A percentile compares a stretch with the other conserved stretches of the same genome.
Conservation (phyloP, 2,888 invertebrate genomes). For the Meliscaeva auricollis region DNA sequence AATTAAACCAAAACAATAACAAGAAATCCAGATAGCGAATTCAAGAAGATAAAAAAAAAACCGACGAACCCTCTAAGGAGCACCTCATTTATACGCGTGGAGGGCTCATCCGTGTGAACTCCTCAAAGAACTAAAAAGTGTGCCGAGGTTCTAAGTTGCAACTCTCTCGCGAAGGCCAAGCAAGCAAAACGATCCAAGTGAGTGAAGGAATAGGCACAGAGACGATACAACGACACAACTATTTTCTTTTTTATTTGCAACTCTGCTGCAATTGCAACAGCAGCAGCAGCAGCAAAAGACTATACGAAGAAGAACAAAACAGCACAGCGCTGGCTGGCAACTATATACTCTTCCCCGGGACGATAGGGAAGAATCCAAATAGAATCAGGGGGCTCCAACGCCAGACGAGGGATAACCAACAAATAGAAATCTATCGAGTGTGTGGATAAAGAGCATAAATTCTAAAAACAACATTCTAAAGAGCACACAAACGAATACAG, state of each 20-base stretch:
- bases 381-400: neutral
- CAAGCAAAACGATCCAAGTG: constrained; percentile 67
- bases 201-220: constrained; percentile 66
- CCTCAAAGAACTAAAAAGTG: constrained; percentile 76
- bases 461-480: constrained; percentile 71
- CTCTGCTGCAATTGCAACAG: constrained; percentile 27
- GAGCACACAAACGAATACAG: constrained; percentile 38
- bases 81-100: constrained; percentile 73
- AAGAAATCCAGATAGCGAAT: constrained; percentile 41
- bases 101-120: constrained; percentile 76
- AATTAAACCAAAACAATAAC: constrained; percentile 63
- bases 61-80: constrained; percentile 69
- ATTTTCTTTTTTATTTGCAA: constrained; percentile 26
- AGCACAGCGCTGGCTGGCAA: no score
- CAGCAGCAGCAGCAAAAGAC: constrained; percentile 19
- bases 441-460: constrained; percentile 57
- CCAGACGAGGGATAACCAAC: constrained; percentile 46
- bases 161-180: constrained; percentile 75
- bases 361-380: constrained; percentile 67
- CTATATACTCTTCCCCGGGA: constrained; percentile 71
- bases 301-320: constrained; percentile 59
- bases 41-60: constrained; percentile 10
- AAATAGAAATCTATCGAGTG: constrained; percentile 72
- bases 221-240: constrained; percentile 54
- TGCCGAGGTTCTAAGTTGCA: constrained; percentile 76